Percentiles rank a stretch among this genome's conserved stretches.
Evolutionary conservation across 2,888 invertebrate genomes (phyloP).

Genomic region (Ectobius pallidus): DNA sequence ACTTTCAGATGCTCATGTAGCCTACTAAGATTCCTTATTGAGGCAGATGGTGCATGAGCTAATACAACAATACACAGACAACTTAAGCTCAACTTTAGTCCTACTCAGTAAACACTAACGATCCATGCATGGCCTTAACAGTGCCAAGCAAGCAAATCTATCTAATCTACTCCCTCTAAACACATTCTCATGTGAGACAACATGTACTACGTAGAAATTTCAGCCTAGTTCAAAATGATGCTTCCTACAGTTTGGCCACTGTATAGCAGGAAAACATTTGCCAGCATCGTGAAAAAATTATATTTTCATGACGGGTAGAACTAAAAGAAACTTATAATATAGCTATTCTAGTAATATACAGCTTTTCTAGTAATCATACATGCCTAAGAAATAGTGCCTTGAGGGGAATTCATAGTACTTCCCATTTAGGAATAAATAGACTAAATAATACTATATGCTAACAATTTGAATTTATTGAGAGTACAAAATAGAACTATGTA

Average conservation of each 20-base stretch:
- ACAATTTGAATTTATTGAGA: too few species aligned
- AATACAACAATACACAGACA: not conserved
- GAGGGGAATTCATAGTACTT: too few species aligned
- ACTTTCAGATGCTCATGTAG: constrained; percentile 10
- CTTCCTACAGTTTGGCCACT: not conserved
- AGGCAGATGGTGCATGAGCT: not conserved
- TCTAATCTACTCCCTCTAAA: not conserved
- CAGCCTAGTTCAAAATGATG: not conserved
- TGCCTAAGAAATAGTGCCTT: too few species aligned
- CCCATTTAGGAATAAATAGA: too few species aligned
- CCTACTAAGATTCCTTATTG: not conserved
- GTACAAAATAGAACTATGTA: too few species aligned
- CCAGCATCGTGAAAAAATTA: too few species aligned
- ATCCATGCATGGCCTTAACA: not conserved
- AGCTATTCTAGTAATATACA: too few species aligned
- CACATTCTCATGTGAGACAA: not conserved
- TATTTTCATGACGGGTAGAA: too few species aligned
- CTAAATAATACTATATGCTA: too few species aligned
- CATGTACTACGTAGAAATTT: not conserved
- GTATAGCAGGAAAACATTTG: not conserved
- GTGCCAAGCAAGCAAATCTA: not conserved
- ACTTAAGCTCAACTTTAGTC: not conserved
- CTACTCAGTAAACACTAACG: not conserved
- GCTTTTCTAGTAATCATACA: too few species aligned
- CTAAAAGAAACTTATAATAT: too few species aligned